Percentiles rank a stretch among this genome's conserved stretches.
Conservation (phyloP, 1,140 invertebrate genomes). For the Drosophila sproati region DNA sequence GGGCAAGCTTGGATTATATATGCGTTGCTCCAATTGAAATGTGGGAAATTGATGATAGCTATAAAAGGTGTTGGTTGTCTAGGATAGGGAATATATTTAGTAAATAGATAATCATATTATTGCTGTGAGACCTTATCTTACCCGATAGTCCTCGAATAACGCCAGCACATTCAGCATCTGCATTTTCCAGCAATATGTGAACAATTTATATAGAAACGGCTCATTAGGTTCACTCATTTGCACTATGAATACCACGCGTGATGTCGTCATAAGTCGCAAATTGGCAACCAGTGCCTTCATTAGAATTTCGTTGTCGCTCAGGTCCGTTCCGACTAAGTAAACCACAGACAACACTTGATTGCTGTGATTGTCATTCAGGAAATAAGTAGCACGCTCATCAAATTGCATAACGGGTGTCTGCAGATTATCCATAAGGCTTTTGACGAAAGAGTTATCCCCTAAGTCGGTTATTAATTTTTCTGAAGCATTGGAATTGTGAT, state of each 20-base stretch:
- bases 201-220: conserved; percentile 37
- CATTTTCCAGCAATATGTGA: conserved; percentile 59
- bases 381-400: conserved; percentile 52
- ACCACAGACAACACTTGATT: conserved; percentile 45
- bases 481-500: conserved; percentile 28
- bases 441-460: conserved; percentile 14
- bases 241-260: conserved; percentile 62
- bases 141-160: conserved; percentile 55
- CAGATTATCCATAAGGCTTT: conserved; percentile 45
- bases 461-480: neutral
- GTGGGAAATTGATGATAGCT: conserved; percentile 66
- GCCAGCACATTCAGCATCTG: conserved; percentile 68
- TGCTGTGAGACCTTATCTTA: neutral
- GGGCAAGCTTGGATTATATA: neutral
- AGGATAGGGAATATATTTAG: neutral
- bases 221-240: conserved; percentile 5
- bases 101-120: neutral
- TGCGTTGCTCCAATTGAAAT: conserved; percentile 48
- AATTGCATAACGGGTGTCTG: conserved; percentile 52
- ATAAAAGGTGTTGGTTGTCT: conserved; percentile 53
- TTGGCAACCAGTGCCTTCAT: conserved; percentile 50
- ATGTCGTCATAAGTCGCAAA: conserved; percentile 61
- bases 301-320: conserved; percentile 44
- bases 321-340: conserved; percentile 9
- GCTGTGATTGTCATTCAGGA: conserved; percentile 43